These are phyloP conservation scores for Sciaenops ocellatus DNA, from an alignment of 2,797 vertebrate genomes.

Conservation along the genomic window DNA sequence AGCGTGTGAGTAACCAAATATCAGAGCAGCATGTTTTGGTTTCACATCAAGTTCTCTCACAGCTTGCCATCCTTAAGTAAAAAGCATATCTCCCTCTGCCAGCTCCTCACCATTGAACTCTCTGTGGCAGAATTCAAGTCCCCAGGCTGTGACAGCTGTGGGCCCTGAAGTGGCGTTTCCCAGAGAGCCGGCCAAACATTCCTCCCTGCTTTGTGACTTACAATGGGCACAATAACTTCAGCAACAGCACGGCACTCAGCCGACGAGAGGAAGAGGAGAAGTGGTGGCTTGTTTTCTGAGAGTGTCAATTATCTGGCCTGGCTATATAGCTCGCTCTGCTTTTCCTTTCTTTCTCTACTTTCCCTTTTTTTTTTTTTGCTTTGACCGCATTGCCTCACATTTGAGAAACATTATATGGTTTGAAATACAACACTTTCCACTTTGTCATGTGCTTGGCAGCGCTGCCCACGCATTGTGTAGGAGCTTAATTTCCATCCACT, in stretches of 20 bases:
- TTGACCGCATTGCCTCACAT: slow-evolving; percentile 59
- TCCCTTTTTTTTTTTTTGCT: slow-evolving; percentile 32
- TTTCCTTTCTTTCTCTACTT: slow-evolving; percentile 10
- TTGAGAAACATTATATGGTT: slow-evolving; percentile 77
- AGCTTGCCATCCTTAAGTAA: slow-evolving; percentile 89
- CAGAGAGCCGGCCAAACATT: slow-evolving; percentile 90
- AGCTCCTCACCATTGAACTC: slow-evolving; percentile 88
- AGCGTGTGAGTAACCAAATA: slow-evolving; percentile 38
- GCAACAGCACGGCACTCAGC: slow-evolving; percentile 77
- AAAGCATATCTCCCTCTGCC: slow-evolving; percentile 87
- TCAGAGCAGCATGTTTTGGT: slow-evolving; percentile 82
- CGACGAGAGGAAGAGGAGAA: slow-evolving; percentile 75
- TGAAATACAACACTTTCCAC: slow-evolving; percentile 77
- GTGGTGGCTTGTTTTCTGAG: slow-evolving; percentile 78
- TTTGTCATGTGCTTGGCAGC: slow-evolving; percentile 73
- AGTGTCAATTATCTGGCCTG: slow-evolving; percentile 77
- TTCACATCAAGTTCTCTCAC: slow-evolving; percentile 89
- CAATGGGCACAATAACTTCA: slow-evolving; percentile 82
- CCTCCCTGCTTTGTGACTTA: slow-evolving; percentile 86
- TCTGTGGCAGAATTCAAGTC: slow-evolving; percentile 88
- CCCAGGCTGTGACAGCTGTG: slow-evolving; percentile 89
- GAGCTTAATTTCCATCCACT: slow-evolving; percentile 79
- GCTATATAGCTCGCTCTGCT: slow-evolving; percentile 46
- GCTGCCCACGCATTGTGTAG: slow-evolving; percentile 71
- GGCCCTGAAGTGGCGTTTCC: slow-evolving; percentile 90